Base-by-base conservation (phyloP, 2,113 vertebrate species). In the Thermophis baileyi region DNA sequence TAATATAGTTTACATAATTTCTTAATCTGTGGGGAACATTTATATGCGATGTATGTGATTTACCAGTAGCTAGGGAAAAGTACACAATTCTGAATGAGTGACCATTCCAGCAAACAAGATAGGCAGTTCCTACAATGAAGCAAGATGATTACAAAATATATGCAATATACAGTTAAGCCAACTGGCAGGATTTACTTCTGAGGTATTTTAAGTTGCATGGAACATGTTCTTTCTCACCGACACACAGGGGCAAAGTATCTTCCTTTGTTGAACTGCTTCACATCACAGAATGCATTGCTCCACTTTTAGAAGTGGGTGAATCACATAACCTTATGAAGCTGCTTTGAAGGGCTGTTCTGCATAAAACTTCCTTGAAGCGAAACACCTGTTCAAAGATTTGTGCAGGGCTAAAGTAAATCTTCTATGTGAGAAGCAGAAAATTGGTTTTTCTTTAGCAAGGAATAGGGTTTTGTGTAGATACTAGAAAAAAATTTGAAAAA, bases 71-170 rank as follows among this genome's bases (percentile, higher is more conserved):
- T 55, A 35, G 49, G 74, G 24, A 8, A 40, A 6, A 49, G 81
- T 25, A 44, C 4, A 53, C 0, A 0, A 91, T 74, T 85, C 51
- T 60, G 85, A 91, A 18, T 47, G 47, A 0, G 24, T 63, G 0
- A 55, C 44, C 27, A 85, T 51, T 27, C 63, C 2, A 0, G 3
- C 9, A 89, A 69, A 94, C 35, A n/a, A 0, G 0, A 1, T 18
- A 50, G 22, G 7, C 91, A 93, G 8, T 54, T 44, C 35, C 6
- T 16, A 85, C 30, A 86, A 54, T 40, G 51, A 46, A 85, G 20
- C 6, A 2, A 88, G 12, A 55, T 30, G 87, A 85, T 10, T 85
- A 47, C 93, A 89, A 87, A 88, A 90, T 50, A 91, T 40, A 44
- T 85, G 69, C n/a, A 74, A 90, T n/a, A 20, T 57, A 6, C 9